These are phyloP conservation scores for Himalopsyche anomala DNA, from an alignment of 2,888 invertebrate genomes.

Conservation along the genomic window DNA sequence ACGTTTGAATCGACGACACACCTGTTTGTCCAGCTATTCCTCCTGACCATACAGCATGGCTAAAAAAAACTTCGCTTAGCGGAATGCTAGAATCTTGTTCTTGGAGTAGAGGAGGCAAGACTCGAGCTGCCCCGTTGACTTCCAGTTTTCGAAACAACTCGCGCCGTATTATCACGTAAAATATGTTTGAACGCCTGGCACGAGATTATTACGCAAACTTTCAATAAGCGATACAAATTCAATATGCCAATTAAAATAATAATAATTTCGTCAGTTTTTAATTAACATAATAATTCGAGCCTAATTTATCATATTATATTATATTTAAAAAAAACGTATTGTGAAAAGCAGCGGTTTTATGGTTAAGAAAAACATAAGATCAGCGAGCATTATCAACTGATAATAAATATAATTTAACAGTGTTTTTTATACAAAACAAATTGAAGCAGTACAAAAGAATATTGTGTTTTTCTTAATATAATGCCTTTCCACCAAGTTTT, in stretches of 20 bases:
- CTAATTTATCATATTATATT: no score
- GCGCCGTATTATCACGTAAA: neutral
- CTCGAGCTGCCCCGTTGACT: neutral
- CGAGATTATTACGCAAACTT: neutral
- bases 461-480: no score
- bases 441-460: no score
- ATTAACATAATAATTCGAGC: no score
- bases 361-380: no score
- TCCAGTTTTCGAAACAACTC: neutral
- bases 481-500: no score
- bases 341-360: no score
- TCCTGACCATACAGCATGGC: constrained; percentile 22
- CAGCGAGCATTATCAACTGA: no score
- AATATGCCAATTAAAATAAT: neutral
- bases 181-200: neutral
- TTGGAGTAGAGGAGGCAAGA: constrained; percentile 9
- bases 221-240: neutral
- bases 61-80: constrained; percentile 18
- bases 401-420: no score
- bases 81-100: constrained; percentile 42
- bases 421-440: no score
- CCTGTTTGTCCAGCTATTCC: constrained; percentile 42
- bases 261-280: no score
- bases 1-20: constrained; percentile 33
- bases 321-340: no score